Evolutionary conservation across 2,797 vertebrate species (phyloP), one percentile per base, ranked within the genome.

Genomic region (Muraenolepis orangiensis): DNA sequence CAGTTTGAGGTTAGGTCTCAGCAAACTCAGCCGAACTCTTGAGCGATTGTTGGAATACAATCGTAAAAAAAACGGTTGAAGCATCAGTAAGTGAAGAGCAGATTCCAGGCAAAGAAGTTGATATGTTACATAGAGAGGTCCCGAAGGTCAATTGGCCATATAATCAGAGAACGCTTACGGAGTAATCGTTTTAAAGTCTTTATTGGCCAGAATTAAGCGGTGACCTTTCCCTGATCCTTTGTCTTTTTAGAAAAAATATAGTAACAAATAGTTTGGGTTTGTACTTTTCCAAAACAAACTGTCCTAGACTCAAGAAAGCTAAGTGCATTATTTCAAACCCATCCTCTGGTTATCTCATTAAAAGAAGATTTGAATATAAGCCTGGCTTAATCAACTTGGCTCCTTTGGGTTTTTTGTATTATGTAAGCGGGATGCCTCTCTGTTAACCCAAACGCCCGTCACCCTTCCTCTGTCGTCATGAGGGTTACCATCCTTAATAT

Each of bases 311-410:
- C 16, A 31, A 69, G 30, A 31, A 34, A 8, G 2, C 30, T 69
- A 69, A 20, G 10, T 31, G 66, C 10, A 20, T 69, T 32, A 20
- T 69, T 31, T 34, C 16, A 69, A 18, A 16, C 10, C 29, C 6
- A 30, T 57, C 51, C 23, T 16, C 29, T 20, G 13, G 16, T 68
- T 31, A 30, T 29, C 72, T 86, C 68, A 89, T 91, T 90, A 85
- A 74, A 73, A 83, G 30, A 73, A 86, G 87, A 83, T 88, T 86
- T 84, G 18, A 4, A n/a, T 30, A 34, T 82, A 86, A 87, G 28
- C 73, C 0, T 0, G n/a, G 1, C 1, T 26, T 87, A 73, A 89
- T 88, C 83, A 82, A 81, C 8, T 66, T 74, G 87, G 67, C 66
- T 46, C 57, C n/a, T 42, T 84, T 88, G 75, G 75, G 77, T 78